phyloP scores from a whole-genome alignment of 2,113 vertebrate species.

The Hippocampus barbouri region DNA sequence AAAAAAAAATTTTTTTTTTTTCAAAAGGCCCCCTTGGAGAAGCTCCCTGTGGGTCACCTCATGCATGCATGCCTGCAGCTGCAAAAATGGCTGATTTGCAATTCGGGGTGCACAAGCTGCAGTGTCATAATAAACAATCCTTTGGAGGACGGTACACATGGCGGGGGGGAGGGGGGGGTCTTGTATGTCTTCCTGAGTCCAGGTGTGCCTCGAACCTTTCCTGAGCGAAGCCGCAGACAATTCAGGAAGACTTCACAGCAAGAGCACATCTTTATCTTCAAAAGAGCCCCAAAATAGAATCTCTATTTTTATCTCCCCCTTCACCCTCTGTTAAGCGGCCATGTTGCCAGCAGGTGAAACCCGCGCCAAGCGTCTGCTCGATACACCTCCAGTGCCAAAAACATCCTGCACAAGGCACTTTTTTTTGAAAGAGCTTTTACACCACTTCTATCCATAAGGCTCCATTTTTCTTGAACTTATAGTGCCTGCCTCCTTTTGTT shows the following conservation, averaged over 20 bases:
- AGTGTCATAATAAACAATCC: conserved; percentile 2
- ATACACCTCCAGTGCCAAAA: neutral
- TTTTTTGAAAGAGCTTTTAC: conserved; percentile 1
- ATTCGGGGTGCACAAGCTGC: conserved; percentile 2
- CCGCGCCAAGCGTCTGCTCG: conserved; percentile 1
- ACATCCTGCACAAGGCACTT: neutral
- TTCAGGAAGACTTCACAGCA: neutral
- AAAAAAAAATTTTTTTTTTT: too few species aligned
- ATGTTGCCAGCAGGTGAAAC: conserved; percentile 1
- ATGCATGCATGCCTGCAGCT: neutral
- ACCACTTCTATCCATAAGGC: neutral
- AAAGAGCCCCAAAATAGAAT: conserved; percentile 7
- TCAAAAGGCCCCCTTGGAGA: neutral
- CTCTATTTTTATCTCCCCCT: conserved; percentile 1
- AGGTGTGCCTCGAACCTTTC: neutral
- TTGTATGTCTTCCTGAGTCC: neutral
- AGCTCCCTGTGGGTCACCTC: neutral
- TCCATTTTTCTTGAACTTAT: conserved; percentile 7
- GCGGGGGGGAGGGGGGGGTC: neutral
- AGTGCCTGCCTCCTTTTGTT: neutral
- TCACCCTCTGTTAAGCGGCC: conserved; percentile 3
- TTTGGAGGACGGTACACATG: neutral
- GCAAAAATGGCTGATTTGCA: conserved; percentile 1
- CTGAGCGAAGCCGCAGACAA: neutral
- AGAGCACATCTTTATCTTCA: conserved; percentile 3